Base-by-base conservation (phyloP, 2,888 invertebrate species). In the Drosophila paracracens region DNA sequence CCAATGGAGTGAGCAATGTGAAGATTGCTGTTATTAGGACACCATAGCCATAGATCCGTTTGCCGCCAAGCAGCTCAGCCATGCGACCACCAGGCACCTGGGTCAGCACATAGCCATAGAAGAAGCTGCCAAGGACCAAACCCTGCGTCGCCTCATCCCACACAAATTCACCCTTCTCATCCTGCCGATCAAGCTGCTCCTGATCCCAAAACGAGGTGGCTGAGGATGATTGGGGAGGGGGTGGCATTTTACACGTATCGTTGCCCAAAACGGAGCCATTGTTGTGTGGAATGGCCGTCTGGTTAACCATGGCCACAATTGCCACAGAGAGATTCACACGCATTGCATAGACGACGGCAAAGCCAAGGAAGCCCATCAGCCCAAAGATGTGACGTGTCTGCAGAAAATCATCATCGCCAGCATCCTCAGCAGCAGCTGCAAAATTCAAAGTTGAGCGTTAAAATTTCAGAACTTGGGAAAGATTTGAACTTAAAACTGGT, bases 281-380 rank as follows among this genome's bases (percentile, higher is more conserved):
- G 51, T 58, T 76, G 31, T 94, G 91, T 0, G 95, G 95, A 65
- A 94, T 94, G 1, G 95, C 95, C 2, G 96, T 96, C 62, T 95
- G 94, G 92, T 97, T 97, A 48, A 97, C 97, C 99, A 99, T 99
- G 36, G 98, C 98, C 36, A 99, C 98, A 90, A 99, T 97, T 43
- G 98, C 98, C 29, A 99, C 97, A 1, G 98, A 98, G 38, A 99
- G 94, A 93, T 98, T 98, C 0, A 98, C 97, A 70, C 98, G 94
- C 96, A 98, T 97, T 0, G 97, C 97, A 93, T 98, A 98, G 5
- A 97, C 97, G 91, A 97, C 96, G 70, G 97, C 97, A 92, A 97
- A 97, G 18, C 98, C 98, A 59, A 97, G 94, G 91, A 98, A 98
- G 21, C 97, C 97, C 94, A 98, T 94, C 57, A 98, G 94, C 0